Evolutionary conservation across 1,140 invertebrate genomes (phyloP).

Genomic region (Euwallacea fornicatus): DNA sequence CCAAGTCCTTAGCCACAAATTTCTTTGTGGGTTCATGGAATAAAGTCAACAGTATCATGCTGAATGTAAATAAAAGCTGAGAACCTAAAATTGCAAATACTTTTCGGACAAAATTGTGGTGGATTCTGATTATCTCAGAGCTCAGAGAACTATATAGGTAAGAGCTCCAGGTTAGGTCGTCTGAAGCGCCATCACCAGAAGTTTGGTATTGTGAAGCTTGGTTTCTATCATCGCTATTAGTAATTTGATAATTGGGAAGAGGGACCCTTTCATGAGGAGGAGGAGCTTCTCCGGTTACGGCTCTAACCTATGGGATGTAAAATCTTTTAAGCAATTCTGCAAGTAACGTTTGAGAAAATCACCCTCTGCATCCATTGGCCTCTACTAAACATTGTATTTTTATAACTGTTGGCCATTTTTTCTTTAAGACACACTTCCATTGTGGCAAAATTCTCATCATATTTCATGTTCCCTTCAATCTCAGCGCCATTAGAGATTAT

Average conservation of each 20-base stretch:
- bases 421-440: slow-evolving; percentile 35
- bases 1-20: slow-evolving; percentile 22
- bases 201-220: background rate
- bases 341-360: background rate
- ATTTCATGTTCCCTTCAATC: slow-evolving; percentile 6
- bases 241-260: slow-evolving; percentile 22
- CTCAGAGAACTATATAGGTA: background rate
- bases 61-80: slow-evolving; percentile 38
- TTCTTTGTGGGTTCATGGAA: slow-evolving; percentile 20
- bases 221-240: background rate
- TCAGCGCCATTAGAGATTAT: no score
- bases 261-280: slow-evolving; percentile 27
- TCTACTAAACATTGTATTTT: slow-evolving; percentile 18
- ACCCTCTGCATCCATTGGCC: slow-evolving; percentile 25
- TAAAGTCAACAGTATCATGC: slow-evolving; percentile 29
- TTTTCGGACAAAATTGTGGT: slow-evolving; percentile 35
- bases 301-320: background rate
- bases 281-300: slow-evolving; percentile 17
- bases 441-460: slow-evolving; percentile 28
- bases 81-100: slow-evolving; percentile 40
- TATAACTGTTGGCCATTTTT: slow-evolving; percentile 22
- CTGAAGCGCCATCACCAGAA: background rate
- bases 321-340: no score
- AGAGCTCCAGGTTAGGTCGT: background rate
- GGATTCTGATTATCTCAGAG: slow-evolving; percentile 21